Conservation (phyloP, 2,113 vertebrate species). For the Neotoma lepida region DNA sequence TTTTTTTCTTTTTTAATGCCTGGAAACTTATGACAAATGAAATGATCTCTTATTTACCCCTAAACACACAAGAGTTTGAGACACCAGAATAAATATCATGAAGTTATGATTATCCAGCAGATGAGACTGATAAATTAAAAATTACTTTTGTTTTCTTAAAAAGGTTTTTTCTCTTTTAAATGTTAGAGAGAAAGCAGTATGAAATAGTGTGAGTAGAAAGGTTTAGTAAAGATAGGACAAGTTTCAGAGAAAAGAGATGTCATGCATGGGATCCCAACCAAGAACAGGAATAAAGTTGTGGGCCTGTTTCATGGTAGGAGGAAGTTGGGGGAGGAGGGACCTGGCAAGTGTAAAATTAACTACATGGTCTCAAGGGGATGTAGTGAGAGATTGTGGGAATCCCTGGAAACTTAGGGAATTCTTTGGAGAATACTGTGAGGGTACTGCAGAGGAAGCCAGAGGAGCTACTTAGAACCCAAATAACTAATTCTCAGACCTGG, state of each 20-base stretch:
- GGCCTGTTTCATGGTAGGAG: neutral
- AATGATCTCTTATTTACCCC: fast-evolving
- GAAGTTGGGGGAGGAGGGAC: neutral
- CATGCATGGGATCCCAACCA: neutral
- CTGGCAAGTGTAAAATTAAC: neutral
- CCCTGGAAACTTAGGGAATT: neutral
- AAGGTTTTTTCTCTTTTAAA: neutral
- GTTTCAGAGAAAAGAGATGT: neutral
- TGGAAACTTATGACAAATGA: neutral
- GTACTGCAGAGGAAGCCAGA: neutral
- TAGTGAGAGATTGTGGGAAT: neutral
- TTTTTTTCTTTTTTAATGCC: neutral
- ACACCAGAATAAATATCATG: fast-evolving
- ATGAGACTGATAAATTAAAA: neutral
- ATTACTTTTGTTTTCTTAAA: neutral
- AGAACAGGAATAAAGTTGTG: neutral
- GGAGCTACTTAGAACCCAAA: neutral
- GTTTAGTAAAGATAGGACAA: neutral
- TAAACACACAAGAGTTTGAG: neutral
- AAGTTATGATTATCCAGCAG: neutral
- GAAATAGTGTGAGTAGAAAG: neutral
- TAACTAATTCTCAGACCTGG: neutral
- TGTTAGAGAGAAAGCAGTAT: neutral
- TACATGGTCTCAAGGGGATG: neutral
- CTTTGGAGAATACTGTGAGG: neutral